phyloP scores from a whole-genome alignment of 2,797 vertebrate species.

The Crocidura indochinensis region DNA sequence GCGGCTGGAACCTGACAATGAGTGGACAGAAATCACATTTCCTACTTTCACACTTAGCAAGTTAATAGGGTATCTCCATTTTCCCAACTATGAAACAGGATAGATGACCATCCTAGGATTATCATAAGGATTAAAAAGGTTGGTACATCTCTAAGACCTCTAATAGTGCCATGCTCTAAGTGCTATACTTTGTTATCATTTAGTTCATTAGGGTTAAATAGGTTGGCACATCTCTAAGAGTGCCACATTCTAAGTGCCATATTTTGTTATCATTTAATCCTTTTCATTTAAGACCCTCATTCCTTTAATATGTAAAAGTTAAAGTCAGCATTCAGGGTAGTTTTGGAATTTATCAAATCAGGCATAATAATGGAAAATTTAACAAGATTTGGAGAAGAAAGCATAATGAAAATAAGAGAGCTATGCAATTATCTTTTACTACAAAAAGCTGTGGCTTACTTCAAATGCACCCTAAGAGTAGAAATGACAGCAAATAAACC shows the following conservation, averaged over 20 bases:
- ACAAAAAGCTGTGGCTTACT: neutral
- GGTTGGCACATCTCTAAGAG: neutral
- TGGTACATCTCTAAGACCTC: neutral
- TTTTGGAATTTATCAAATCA: neutral
- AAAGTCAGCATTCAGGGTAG: neutral
- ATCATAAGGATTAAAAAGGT: neutral
- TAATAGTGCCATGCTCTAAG: neutral
- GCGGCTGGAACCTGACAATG: neutral
- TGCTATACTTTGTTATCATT: neutral
- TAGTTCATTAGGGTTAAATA: neutral
- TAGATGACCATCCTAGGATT: neutral
- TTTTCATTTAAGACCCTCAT: neutral
- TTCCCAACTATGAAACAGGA: neutral
- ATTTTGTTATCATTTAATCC: neutral
- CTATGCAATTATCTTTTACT: neutral
- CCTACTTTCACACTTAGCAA: neutral
- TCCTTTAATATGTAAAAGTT: neutral
- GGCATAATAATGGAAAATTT: neutral
- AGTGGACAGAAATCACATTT: neutral
- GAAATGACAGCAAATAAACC: neutral
- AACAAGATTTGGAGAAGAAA: neutral
- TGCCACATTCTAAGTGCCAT: neutral
- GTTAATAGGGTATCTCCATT: neutral
- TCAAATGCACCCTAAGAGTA: neutral
- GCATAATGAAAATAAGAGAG: neutral